Conservation (phyloP, 1,140 invertebrate species). For the Calephelis virginiensis region DNA sequence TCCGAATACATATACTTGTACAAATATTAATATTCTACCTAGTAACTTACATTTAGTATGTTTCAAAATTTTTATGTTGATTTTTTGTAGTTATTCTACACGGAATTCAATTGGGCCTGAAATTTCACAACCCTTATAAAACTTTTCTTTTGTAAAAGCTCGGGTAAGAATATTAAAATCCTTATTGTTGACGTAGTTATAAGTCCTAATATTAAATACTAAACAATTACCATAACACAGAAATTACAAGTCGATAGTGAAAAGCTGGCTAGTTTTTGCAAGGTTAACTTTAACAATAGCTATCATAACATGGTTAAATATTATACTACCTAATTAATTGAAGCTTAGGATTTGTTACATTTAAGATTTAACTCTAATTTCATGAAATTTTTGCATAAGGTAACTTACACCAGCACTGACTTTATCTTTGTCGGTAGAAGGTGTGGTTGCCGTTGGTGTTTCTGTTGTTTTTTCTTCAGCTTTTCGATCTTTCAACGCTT, state of each 20-base stretch:
- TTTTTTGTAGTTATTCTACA: not conserved
- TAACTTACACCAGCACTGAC: slow-evolving; percentile 81
- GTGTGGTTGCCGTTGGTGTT: slow-evolving; percentile 81
- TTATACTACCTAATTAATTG: not conserved
- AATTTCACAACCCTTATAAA: slow-evolving; percentile 7
- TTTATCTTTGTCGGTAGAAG: slow-evolving; percentile 83
- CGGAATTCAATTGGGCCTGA: slow-evolving; percentile 2
- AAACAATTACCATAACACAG: not conserved
- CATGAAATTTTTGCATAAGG: slow-evolving; percentile 81
- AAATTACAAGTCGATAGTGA: not conserved
- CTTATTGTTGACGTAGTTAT: not conserved
- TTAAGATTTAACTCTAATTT: slow-evolving; percentile 82
- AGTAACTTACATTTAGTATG: no score
- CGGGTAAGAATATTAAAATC: not conserved
- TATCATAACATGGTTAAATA: not conserved
- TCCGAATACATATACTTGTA: no score
- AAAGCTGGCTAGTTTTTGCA: slow-evolving; percentile 2
- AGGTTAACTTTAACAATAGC: slow-evolving; percentile 4
- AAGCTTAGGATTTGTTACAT: slow-evolving; percentile 20
- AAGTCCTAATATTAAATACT: not conserved
- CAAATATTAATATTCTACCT: no score
- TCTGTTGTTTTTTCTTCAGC: slow-evolving; percentile 88
- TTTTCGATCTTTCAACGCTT: slow-evolving; percentile 92
- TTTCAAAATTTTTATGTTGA: no score
- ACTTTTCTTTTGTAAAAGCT: not conserved